Conservation (phyloP, 2,888 invertebrate genomes). For the Sminthurinus aureus region DNA sequence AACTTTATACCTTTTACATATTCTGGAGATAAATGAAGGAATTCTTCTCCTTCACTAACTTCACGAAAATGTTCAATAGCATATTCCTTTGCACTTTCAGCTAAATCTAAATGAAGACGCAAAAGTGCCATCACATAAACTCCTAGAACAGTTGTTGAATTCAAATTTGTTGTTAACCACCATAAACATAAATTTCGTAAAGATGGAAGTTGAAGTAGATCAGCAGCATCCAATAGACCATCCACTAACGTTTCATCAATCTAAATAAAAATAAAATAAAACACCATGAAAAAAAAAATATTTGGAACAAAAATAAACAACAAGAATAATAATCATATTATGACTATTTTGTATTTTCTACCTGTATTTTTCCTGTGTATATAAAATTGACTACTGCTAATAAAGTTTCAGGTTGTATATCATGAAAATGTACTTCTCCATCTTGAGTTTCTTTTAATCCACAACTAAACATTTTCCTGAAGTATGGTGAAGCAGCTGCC, state of each 20-base stretch:
- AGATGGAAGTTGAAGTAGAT: constrained; percentile 61
- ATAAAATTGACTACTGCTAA: constrained; percentile 60
- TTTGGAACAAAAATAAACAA: background rate
- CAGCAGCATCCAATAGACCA: constrained; percentile 60
- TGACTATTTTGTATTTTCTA: constrained; percentile 27
- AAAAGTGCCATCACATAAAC: constrained; percentile 60
- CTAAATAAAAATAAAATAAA: constrained; percentile 41
- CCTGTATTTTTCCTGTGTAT: constrained; percentile 61
- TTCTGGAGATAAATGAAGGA: constrained; percentile 59
- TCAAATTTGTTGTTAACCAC: constrained; percentile 60
- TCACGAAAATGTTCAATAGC: constrained; percentile 60
- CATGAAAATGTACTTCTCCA: constrained; percentile 60
- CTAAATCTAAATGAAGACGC: constrained; percentile 60
- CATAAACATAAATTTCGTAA: constrained; percentile 60
- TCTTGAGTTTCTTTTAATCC: constrained; percentile 60
- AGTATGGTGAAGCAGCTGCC: constrained; percentile 65
- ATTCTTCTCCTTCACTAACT: constrained; percentile 61
- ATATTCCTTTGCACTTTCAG: constrained; percentile 60
- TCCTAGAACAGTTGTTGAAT: constrained; percentile 59
- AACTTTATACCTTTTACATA: constrained; percentile 43
- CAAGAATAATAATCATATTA: background rate
- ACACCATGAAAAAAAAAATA: background rate
- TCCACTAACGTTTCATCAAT: constrained; percentile 61
- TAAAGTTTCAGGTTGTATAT: constrained; percentile 58
- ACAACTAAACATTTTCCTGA: constrained; percentile 62